Conservation (phyloP, 2,113 vertebrate species). For the Martes martes region DNA sequence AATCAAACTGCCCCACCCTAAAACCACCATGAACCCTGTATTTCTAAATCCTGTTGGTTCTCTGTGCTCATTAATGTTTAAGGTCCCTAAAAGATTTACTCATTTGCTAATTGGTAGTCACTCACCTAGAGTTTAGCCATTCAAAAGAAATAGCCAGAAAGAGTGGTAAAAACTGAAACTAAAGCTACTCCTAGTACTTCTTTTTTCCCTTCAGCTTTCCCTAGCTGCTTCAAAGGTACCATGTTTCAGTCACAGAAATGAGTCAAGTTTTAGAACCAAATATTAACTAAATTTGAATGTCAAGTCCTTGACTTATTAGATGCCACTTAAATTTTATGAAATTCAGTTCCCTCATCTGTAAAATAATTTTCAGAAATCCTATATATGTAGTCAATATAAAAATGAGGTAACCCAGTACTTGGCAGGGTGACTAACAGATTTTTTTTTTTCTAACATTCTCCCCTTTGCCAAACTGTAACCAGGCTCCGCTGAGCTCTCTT, state of each 20-base stretch:
- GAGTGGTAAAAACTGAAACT: neutral
- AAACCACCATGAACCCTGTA: neutral
- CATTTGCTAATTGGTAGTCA: neutral
- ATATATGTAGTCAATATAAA: neutral
- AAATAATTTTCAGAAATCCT: neutral
- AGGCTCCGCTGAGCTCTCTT: neutral
- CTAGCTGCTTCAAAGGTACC: neutral
- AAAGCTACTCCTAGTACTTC: neutral
- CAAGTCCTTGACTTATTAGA: neutral
- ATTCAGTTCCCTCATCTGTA: neutral
- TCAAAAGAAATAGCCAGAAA: neutral
- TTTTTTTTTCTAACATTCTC: neutral
- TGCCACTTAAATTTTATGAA: neutral
- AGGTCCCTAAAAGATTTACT: neutral
- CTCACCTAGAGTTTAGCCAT: neutral
- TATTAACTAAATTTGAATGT: conserved; percentile 12
- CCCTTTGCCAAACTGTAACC: neutral
- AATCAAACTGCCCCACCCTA: neutral
- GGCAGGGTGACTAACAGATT: neutral
- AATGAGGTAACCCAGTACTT: neutral
- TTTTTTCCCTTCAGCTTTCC: neutral
- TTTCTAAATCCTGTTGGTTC: neutral
- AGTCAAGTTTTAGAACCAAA: neutral
- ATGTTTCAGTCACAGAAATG: neutral
- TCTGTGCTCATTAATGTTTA: neutral